These are phyloP conservation scores for Goniozus legneri DNA, from an alignment of 1,140 invertebrate species.

Conservation along the genomic window DNA sequence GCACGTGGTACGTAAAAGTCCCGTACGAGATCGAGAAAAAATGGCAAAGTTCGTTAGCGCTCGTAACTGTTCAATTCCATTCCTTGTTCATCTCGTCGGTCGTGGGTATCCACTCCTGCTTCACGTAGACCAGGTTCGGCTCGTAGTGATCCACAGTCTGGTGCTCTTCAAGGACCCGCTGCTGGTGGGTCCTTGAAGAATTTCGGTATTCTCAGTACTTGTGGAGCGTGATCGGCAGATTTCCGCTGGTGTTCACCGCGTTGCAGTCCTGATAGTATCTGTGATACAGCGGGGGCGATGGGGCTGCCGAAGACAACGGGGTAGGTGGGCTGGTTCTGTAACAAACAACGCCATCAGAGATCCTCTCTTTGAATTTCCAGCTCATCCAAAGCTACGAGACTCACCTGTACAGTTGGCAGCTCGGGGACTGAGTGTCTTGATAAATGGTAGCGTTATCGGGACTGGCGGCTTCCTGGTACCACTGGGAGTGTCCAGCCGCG, in stretches of 20 bases:
- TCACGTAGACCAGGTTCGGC: constrained; percentile 46
- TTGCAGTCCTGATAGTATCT: constrained; percentile 53
- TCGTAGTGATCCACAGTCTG: constrained; percentile 23
- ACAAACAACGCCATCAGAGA: constrained; percentile 14
- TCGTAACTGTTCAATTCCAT: constrained; percentile 31
- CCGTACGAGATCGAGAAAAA: too few relatives aligned
- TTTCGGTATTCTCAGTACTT: constrained; percentile 54
- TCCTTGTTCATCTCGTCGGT: constrained; percentile 43
- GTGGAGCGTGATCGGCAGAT: constrained; percentile 50
- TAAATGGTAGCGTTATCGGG: constrained; percentile 47
- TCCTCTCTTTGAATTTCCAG: not conserved
- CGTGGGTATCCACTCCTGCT: constrained; percentile 48
- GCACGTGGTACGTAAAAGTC: too few relatives aligned
- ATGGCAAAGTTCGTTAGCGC: too few relatives aligned
- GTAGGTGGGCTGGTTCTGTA: constrained; percentile 50
- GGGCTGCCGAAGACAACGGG: constrained; percentile 43
- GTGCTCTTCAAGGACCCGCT: constrained; percentile 33
- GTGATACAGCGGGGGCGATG: constrained; percentile 48
- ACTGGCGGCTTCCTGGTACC: constrained; percentile 49
- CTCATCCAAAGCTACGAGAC: not conserved
- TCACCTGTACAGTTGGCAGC: constrained; percentile 50
- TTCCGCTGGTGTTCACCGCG: constrained; percentile 47
- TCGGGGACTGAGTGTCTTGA: constrained; percentile 50
- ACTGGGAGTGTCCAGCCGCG: constrained; percentile 36
- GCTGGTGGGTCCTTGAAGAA: constrained; percentile 47